Evolutionary conservation across 1,140 invertebrate species (phyloP), one percentile per base, ranked within the genome.

Genomic region (Drosophila insularis): DNA sequence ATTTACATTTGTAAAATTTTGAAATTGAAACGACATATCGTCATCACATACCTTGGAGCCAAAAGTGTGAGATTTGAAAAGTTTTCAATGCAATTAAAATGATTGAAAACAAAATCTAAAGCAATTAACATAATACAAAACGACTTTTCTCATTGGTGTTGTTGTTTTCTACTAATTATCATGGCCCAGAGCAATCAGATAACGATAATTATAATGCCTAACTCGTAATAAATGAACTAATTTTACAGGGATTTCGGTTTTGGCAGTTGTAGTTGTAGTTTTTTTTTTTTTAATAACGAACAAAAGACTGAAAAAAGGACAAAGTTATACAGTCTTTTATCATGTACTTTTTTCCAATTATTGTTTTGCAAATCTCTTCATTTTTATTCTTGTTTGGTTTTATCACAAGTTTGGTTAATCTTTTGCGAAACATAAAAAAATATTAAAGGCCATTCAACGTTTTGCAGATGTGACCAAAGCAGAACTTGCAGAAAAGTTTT

Each of bases 71-170:
- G 21, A 35, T 59, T 59, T 58, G 10, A 50, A 55, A 73, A 84
- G 74, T 70, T 68, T 39, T 43, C 50, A 50, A 27, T 21, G 43
- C 76, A 80, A 84, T 84, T 84, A 84, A 84, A 54, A 76, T 84
- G 73, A 84, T 80, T 80, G 80, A 80, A 84, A 77, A 77, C 70
- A 63, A 77, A 68, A 76, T 72, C 43, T 21, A 21, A 31, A 59
- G 68, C 68, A 84, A 73, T 84, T 80, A 73, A 21, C 63, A 80
- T 80, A 65, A 73, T 63, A 69, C n/a, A 43, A 43, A 61, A 43
- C 21, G 17, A 61, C 11, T 40, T 37, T 61, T 50, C 19, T 60
- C 53, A 55, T 68, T 19, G 8, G 14, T 31, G 40, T 58, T 54
- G 4, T 37, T 37, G 10, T 37, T 37, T 10, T 37, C 54, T 68